Evolutionary conservation across 1,140 invertebrate species (phyloP), one percentile per base, ranked within the genome.

Genomic region (Drosophila novamexicana): DNA sequence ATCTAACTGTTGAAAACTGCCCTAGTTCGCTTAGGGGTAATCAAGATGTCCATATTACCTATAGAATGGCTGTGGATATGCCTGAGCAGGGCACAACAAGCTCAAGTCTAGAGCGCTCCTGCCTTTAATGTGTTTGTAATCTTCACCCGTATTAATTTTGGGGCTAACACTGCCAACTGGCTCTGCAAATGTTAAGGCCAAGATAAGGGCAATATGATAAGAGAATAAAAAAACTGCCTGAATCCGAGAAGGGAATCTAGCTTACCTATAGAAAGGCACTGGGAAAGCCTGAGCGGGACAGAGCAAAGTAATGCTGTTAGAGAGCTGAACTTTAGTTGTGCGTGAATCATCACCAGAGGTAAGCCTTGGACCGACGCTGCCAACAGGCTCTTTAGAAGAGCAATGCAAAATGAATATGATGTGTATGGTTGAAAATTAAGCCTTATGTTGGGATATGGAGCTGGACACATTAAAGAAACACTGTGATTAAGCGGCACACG

Each of bases 241-340:
- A 81, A 49, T 12, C 63, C 32, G 45, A 44, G 47, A 0, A 8
- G 6, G 10, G 8, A 14, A 29, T 37, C 36, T 16, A 1, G 2
- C 81, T 92, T 94, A 96, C 95, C 95, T 95, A 94, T 94, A 95
- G 50, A 94, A 50, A 64, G 95, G 95, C 65, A 94, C 94, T 34
- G 95, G 95, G 93, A 93, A 96, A n/a, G 94, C 95, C 90, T 96
- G 95, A 63, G 95, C 95, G 58, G 94, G 94, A 92, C 95, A 95
- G 67, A 94, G 91, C 79, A 94, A 93, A 73, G 93, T 94, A 73
- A 94, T 88, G 79, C 93, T 94, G 39, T 91, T 68, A 6, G 83
- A 92, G 22, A 72, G 69, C 7, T 81, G 83, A 32, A 91, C 93
- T 50, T 89, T 89, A 69, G 94, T 94, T 59, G 93, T 93, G 62